A percentile compares a stretch with the other conserved stretches of the same genome.
Evolutionary conservation across 2,113 vertebrate species (phyloP).

Genomic region (Neomonachus schauinslandi): DNA sequence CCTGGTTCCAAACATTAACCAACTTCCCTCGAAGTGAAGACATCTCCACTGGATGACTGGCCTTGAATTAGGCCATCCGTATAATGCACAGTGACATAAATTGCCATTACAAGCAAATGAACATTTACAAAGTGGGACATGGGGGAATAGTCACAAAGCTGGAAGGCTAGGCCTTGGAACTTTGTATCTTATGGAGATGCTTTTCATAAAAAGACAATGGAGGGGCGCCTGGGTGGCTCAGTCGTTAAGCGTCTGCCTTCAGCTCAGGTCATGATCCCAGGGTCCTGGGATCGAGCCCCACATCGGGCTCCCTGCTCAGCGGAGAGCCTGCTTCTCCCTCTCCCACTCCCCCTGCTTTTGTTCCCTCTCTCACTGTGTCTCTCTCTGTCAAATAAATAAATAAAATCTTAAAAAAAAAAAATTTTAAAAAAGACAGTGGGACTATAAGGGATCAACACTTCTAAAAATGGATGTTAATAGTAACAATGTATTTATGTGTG

Average conservation of each 20-base stretch:
- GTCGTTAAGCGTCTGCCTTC: no score
- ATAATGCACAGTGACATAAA: constrained; percentile 84
- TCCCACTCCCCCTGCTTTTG: no score
- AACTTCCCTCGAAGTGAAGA: constrained; percentile 78
- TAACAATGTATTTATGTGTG: not conserved
- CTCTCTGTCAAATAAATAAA: no score
- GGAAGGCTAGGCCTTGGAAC: constrained; percentile 40
- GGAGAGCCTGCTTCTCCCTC: no score
- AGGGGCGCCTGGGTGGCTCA: no score
- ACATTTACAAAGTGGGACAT: constrained; percentile 81
- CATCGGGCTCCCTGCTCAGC: no score
- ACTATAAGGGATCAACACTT: not conserved
- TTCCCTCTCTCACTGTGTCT: no score
- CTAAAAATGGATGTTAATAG: constrained; percentile 21
- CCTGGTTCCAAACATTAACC: constrained; percentile 74
- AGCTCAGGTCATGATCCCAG: no score
- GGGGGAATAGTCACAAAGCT: constrained; percentile 69
- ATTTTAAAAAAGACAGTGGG: not conserved
- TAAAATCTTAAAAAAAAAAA: no score
- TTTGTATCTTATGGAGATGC: constrained; percentile 32
- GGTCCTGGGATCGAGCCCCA: no score
- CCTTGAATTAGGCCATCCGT: constrained; percentile 83
- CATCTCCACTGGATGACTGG: constrained; percentile 83
- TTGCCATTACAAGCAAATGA: constrained; percentile 85
- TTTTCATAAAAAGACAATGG: constrained; percentile 49